A percentile compares a stretch with the other conserved stretches of the same genome.
These are phyloP conservation scores for Procapra przewalskii DNA, from an alignment of 2,113 vertebrate genomes.

Conservation along the genomic window DNA sequence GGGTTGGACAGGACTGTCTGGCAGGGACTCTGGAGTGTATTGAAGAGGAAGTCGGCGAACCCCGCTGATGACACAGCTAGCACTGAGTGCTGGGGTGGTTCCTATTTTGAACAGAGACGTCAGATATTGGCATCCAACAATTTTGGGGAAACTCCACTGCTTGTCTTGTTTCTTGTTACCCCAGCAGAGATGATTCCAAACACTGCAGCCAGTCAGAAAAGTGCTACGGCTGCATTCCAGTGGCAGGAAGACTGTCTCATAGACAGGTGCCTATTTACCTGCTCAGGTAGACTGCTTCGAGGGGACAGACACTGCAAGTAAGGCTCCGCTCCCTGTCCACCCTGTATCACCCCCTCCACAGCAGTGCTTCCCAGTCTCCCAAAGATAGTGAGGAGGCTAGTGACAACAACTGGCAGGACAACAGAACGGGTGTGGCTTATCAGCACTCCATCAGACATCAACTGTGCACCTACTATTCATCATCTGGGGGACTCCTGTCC, in stretches of 20 bases:
- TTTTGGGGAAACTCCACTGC: not conserved
- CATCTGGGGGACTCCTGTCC: not conserved
- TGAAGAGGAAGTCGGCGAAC: conserved; percentile 5
- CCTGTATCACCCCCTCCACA: not conserved
- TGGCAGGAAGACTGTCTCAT: not conserved
- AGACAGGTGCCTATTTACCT: not conserved
- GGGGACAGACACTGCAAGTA: no score
- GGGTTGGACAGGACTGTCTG: not conserved
- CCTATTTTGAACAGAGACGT: conserved; percentile 8
- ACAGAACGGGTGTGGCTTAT: not conserved
- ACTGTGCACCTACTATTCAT: not conserved
- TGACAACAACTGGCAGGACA: not conserved
- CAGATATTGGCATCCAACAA: not conserved
- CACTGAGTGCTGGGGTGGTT: not conserved
- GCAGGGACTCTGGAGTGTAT: not conserved
- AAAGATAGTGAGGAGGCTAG: not conserved
- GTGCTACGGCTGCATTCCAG: not conserved
- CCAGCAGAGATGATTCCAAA: not conserved
- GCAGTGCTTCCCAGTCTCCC: not conserved
- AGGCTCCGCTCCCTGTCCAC: not conserved
- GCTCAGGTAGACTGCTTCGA: not conserved
- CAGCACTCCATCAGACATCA: not conserved
- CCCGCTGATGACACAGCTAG: not conserved
- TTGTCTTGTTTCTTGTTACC: not conserved
- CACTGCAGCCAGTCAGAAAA: not conserved